A percentile compares a stretch with the other conserved stretches of the same genome.
These are phyloP conservation scores for Danaus chrysippus DNA, from an alignment of 2,888 invertebrate genomes.

Conservation along the genomic window DNA sequence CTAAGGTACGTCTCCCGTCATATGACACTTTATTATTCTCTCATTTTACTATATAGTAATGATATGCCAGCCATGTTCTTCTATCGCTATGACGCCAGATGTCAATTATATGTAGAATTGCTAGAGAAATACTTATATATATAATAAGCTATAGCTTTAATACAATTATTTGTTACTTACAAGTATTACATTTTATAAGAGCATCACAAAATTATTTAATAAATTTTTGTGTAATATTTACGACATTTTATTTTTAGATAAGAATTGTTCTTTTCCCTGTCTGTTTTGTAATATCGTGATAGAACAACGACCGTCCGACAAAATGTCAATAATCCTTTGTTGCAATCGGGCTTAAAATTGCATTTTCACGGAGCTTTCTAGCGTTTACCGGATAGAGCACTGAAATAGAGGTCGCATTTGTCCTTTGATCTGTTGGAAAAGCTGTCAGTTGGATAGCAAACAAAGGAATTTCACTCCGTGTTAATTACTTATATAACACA, in stretches of 20 bases:
- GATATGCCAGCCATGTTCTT: background rate
- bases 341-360: constrained; percentile 10
- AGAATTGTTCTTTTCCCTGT: background rate
- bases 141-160: no score
- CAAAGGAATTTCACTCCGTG: background rate
- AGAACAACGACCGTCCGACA: constrained; percentile 7
- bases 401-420: background rate
- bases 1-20: constrained; percentile 27
- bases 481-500: constrained; percentile 14
- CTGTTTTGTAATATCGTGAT: constrained; percentile 3
- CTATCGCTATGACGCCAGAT: no score
- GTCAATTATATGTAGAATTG: no score
- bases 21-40: constrained; percentile 22
- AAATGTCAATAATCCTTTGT: constrained; percentile 20
- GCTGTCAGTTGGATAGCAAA: constrained; percentile 1
- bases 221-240: background rate
- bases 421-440: constrained; percentile 14
- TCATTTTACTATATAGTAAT: constrained; percentile 10
- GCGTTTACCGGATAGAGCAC: constrained; percentile 6
- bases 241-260: background rate
- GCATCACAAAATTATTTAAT: no score
- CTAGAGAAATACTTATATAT: no score
- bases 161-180: no score
- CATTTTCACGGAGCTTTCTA: constrained; percentile 10
- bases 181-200: no score